Evolutionary conservation across 2,113 vertebrate genomes (phyloP).

Genomic region (Toxostoma redivivum): DNA sequence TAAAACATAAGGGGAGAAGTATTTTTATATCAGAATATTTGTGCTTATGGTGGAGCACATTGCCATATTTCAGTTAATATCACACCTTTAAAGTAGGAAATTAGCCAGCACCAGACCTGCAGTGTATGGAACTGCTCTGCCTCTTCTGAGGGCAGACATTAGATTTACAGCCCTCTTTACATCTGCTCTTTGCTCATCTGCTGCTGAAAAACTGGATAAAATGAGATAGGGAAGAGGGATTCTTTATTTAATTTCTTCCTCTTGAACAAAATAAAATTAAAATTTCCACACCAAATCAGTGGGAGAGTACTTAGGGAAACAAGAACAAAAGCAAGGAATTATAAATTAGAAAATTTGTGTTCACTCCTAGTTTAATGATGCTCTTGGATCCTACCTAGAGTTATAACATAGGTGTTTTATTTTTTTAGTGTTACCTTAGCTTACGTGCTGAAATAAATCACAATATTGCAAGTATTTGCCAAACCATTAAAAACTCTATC

Average conservation of each 20-base stretch:
- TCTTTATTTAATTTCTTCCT: not conserved
- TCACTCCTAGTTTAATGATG: not conserved
- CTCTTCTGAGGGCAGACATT: not conserved
- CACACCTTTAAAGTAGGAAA: not conserved
- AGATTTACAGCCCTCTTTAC: not conserved
- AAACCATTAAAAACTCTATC: not conserved
- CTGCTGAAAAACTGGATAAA: not conserved
- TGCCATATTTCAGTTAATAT: not conserved
- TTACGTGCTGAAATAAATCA: not conserved
- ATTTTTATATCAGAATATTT: not conserved
- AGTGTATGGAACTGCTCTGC: not conserved
- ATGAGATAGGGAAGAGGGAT: not conserved
- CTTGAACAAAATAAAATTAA: not conserved
- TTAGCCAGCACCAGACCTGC: not conserved
- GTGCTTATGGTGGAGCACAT: not conserved
- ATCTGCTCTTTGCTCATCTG: not conserved
- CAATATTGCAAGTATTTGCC: not conserved
- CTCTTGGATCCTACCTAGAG: not conserved
- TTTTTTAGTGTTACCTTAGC: not conserved
- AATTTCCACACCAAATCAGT: not conserved
- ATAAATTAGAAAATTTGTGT: not conserved
- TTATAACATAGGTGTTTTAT: not conserved
- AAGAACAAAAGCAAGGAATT: not conserved
- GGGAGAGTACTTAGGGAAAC: not conserved
- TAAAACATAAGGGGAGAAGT: not conserved